Conservation (phyloP, 2,797 vertebrate species). For the Pantherophis alleghaniensis region DNA sequence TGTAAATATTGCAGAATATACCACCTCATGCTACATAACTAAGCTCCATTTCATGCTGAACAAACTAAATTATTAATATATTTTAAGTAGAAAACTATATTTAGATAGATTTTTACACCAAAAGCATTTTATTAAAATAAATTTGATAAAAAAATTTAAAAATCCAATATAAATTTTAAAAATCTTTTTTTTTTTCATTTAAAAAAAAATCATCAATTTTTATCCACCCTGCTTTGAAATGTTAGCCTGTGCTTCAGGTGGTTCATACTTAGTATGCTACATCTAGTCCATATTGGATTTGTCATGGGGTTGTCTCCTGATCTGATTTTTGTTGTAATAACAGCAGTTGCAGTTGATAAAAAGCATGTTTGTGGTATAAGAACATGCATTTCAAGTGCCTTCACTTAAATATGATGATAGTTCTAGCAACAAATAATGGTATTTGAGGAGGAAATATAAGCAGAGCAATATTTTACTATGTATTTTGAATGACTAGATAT, state of each 20-base stretch:
- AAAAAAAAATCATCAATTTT: too few relatives aligned
- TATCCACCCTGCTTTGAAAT: background rate
- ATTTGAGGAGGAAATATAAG: background rate
- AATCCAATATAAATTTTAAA: too few relatives aligned
- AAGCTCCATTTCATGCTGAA: too few relatives aligned
- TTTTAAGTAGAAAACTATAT: too few relatives aligned
- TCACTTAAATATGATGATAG: too few relatives aligned
- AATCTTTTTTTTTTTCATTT: too few relatives aligned
- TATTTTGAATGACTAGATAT: background rate
- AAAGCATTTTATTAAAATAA: too few relatives aligned
- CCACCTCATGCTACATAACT: too few relatives aligned
- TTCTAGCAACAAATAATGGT: background rate
- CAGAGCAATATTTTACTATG: background rate
- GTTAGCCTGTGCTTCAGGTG: background rate
- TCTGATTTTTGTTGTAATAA: background rate
- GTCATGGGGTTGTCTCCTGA: background rate
- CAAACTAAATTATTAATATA: too few relatives aligned
- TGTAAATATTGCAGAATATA: too few relatives aligned
- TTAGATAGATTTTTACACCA: too few relatives aligned
- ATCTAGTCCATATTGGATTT: background rate
- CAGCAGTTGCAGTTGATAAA: background rate
- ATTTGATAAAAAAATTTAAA: too few relatives aligned
- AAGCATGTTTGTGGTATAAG: background rate
- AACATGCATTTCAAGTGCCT: background rate
- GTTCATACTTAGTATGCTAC: background rate